Evolutionary conservation across 2,113 vertebrate species (phyloP).

Genomic region (Solea solea): DNA sequence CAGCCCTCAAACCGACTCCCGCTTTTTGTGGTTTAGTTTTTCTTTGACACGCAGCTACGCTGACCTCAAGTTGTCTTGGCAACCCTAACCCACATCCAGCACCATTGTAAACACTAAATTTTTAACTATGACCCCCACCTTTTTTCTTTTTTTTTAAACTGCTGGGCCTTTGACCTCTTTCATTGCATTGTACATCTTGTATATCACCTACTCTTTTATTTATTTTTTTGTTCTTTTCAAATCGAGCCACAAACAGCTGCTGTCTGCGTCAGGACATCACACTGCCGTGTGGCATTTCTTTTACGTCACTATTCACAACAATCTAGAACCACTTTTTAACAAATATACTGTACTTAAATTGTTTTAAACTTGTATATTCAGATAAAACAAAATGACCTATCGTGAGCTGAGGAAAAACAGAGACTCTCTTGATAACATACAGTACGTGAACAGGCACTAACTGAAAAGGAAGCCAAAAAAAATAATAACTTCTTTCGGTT

Average conservation of each 20-base stretch:
- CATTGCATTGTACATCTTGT: conserved; percentile 37
- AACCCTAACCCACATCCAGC: conserved; percentile 26
- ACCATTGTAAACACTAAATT: conserved; percentile 75
- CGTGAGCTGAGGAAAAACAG: conserved; percentile 28
- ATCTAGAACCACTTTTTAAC: conserved; percentile 71
- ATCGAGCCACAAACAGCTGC: conserved; percentile 39
- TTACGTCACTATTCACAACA: conserved; percentile 76
- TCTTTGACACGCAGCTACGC: conserved; percentile 1
- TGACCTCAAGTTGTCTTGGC: conserved; percentile 31
- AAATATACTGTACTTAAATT: conserved; percentile 76
- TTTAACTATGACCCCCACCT: conserved; percentile 29
- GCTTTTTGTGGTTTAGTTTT: conserved; percentile 27
- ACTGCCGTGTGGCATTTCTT: conserved; percentile 57
- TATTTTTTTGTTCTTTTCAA: conserved; percentile 27
- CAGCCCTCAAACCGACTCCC: conserved; percentile 20
- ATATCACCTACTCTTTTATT: conserved; percentile 28
- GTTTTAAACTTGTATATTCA: conserved; percentile 71
- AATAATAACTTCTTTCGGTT: conserved; percentile 38
- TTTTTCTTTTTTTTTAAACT: conserved; percentile 25
- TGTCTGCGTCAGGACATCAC: conserved; percentile 34
- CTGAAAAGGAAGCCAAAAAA: conserved; percentile 50
- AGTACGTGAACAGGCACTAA: conserved; percentile 73
- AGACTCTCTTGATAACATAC: conserved; percentile 57
- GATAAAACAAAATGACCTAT: conserved; percentile 70
- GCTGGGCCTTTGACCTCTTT: conserved; percentile 36